phyloP scores from a whole-genome alignment of 2,797 vertebrate genomes.

The Tokudaia tokunoshimensis region DNA sequence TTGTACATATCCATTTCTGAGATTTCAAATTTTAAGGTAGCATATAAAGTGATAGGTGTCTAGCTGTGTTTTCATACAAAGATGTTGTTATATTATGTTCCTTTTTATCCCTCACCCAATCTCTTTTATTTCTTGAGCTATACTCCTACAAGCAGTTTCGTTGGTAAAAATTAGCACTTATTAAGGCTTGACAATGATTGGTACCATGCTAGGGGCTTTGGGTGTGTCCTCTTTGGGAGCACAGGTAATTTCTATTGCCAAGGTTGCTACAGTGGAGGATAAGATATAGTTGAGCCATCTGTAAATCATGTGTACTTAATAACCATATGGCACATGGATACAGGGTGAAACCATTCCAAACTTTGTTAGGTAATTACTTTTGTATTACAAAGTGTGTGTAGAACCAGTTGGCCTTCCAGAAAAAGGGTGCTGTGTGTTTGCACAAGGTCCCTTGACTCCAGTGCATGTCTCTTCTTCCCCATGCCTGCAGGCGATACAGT shows the following conservation, averaged over 20 bases:
- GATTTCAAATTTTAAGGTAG: not conserved
- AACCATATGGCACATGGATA: not conserved
- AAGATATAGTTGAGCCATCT: not conserved
- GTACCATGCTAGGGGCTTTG: not conserved
- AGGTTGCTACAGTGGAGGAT: not conserved
- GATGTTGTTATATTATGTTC: not conserved
- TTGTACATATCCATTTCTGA: conserved; percentile 14
- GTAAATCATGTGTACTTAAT: not conserved
- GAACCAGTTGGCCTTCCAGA: not conserved
- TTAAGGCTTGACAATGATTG: not conserved
- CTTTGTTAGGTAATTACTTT: not conserved
- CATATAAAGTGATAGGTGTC: not conserved
- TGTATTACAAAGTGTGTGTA: not conserved
- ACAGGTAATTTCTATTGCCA: not conserved
- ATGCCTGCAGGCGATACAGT: conserved; percentile 93
- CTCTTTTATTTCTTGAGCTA: conserved; percentile 39
- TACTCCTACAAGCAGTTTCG: conserved; percentile 21
- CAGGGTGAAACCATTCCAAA: not conserved
- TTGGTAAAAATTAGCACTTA: not conserved
- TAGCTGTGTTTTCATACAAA: not conserved
- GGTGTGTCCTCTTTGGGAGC: not conserved
- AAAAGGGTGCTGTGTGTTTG: not conserved
- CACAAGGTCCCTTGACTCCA: not conserved
- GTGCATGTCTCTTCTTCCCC: conserved; percentile 7
- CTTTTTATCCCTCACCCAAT: not conserved